Evolutionary conservation across 2,888 invertebrate species (phyloP).

Genomic region (Kryphioiulus occultus): DNA sequence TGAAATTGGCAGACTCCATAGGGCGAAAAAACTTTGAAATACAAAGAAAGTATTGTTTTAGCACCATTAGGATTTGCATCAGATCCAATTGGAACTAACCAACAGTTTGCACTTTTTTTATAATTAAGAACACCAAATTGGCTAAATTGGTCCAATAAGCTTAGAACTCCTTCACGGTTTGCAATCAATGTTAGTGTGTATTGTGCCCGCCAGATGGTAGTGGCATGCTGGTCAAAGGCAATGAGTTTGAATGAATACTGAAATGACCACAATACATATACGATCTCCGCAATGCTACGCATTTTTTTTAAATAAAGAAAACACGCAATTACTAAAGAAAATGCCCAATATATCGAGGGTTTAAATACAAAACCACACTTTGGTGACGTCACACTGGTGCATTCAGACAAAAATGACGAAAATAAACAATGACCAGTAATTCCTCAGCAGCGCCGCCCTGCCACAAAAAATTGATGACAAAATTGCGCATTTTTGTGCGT

Average conservation of each 20-base stretch:
- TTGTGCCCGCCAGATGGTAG: not conserved
- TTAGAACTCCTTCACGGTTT: too few species aligned
- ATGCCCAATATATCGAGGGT: not conserved
- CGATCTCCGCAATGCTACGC: not conserved
- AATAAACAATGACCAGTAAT: not conserved
- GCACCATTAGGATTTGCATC: not conserved
- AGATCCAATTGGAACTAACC: too few species aligned
- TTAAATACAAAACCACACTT: not conserved
- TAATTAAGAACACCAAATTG: not conserved
- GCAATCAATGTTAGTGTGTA: not conserved
- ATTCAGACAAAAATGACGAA: not conserved
- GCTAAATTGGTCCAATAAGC: too few species aligned
- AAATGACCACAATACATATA: not conserved
- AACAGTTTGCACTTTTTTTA: not conserved
- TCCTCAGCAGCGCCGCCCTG: not conserved
- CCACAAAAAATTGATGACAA: not conserved
- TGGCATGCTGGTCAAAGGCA: not conserved
- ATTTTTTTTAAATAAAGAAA: not conserved
- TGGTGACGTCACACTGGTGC: not conserved
- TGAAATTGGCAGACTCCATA: not conserved
- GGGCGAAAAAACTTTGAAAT: not conserved
- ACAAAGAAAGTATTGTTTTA: not conserved
- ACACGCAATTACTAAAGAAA: not conserved
- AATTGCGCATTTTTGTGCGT: constrained; percentile 27
- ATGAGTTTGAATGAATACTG: not conserved